Evolutionary conservation across 2,888 invertebrate species (phyloP), one percentile per base, ranked within the genome.

Genomic region (Netelia inedita): DNA sequence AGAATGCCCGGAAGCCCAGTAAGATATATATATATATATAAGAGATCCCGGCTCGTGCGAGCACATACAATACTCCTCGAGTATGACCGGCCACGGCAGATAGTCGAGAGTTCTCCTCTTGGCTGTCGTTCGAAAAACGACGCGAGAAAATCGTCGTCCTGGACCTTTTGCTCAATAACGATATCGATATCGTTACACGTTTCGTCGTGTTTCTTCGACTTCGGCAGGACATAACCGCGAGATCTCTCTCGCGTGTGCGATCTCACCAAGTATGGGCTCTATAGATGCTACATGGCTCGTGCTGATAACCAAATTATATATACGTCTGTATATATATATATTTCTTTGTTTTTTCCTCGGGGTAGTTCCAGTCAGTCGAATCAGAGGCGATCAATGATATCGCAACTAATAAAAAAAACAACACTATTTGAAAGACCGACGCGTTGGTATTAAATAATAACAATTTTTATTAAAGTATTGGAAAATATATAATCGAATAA

Each of bases 101-200:
- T 14, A 63, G 19, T 71, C 78, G 71, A 71, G 61, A 71, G 19
- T 57, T 79, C 69, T 72, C 53, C 50, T 68, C 46, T 46, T 14
- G 46, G 6, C 35, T 63, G 55, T 82, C 65, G 71, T 71, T 76
- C 65, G 63, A 61, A 73, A 71, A 79, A 85, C 79, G 79, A 82
- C 74, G 79, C 71, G 63, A 65, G 75, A 85, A 85, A 73, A 79
- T 79, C 73, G 79, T 79, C 82, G 82, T 65, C 79, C 82, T 35
- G 82, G 79, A 85, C 82, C 85, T 85, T 82, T 79, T 74, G 79
- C 79, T 75, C 85, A 85, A 85, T 85, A 85, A 85, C 85, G 85
- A 85, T 85, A 85, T 82, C 85, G 82, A 85, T 85, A 85, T 85
- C 84, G 81, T 85, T 85, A 85, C 85, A 79, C 79, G 85, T 82